Evolutionary conservation across 2,113 vertebrate species (phyloP).

Genomic region (Labeo catla): DNA sequence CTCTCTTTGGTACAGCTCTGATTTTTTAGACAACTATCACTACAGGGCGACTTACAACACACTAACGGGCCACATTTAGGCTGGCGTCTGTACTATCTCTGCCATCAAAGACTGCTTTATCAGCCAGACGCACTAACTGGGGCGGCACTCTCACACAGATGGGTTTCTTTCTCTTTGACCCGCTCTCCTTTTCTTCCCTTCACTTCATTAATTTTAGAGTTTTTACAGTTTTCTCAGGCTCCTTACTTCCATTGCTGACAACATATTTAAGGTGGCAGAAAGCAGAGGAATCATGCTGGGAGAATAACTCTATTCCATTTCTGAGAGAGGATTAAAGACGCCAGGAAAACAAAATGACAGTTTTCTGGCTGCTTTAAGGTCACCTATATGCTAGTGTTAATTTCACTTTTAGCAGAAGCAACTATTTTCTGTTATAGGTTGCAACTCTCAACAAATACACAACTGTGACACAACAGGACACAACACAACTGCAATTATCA

Average conservation of each 20-base stretch:
- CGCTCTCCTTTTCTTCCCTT: conserved; percentile 59
- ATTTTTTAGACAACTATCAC: conserved; percentile 74
- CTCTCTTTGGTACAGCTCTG: conserved; percentile 56
- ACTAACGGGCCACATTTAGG: conserved; percentile 74
- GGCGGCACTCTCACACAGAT: conserved; percentile 76
- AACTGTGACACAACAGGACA: background rate
- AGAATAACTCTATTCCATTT: background rate
- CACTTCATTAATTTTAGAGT: conserved; percentile 36
- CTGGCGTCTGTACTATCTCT: conserved; percentile 81
- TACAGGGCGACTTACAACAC: conserved; percentile 71
- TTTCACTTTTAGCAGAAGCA: background rate
- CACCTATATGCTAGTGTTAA: background rate
- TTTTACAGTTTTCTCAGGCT: conserved; percentile 60
- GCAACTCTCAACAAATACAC: background rate
- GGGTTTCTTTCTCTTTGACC: conserved; percentile 70
- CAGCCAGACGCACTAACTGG: conserved; percentile 74
- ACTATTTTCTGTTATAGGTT: background rate
- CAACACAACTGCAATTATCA: background rate
- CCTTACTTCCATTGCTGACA: background rate
- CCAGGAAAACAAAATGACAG: background rate
- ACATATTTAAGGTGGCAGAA: background rate
- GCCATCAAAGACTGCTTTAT: conserved; percentile 80
- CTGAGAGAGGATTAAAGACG: background rate
- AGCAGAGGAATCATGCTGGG: conserved; percentile 5
- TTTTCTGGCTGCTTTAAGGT: background rate